A percentile compares a stretch with the other conserved stretches of the same genome.
These are phyloP conservation scores for Cherax destructor DNA, from an alignment of 1,140 invertebrate species.

Conservation along the genomic window DNA sequence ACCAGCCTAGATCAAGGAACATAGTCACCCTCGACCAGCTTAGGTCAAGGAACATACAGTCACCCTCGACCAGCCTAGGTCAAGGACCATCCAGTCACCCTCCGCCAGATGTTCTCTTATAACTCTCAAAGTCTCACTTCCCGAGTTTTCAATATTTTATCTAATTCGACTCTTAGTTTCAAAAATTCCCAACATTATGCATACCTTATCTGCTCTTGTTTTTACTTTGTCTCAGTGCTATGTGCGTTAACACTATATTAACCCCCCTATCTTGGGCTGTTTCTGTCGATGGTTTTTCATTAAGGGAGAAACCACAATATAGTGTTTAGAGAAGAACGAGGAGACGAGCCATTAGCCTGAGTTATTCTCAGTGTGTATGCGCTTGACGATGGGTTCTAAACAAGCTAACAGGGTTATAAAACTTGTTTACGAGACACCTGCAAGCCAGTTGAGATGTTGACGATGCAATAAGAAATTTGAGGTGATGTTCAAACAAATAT, in stretches of 20 bases:
- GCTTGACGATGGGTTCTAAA: neutral
- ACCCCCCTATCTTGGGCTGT: neutral
- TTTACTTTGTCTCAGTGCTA: neutral
- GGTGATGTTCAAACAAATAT: neutral
- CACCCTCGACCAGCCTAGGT: too few relatives aligned
- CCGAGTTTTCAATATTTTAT: too few relatives aligned
- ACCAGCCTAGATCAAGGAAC: too few relatives aligned
- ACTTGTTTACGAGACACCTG: neutral
- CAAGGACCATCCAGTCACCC: too few relatives aligned
- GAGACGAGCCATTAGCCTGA: neutral
- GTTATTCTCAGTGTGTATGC: neutral
- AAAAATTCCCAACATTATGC: too few relatives aligned
- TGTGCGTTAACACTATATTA: neutral
- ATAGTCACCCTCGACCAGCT: too few relatives aligned
- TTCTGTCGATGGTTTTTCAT: neutral
- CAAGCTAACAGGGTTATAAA: conserved; percentile 8
- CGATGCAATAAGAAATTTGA: neutral
- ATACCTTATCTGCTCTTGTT: too few relatives aligned
- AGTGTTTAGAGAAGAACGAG: neutral
- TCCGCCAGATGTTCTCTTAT: too few relatives aligned
- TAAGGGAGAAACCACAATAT: neutral
- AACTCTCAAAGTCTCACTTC: too few relatives aligned
- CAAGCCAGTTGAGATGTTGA: neutral
- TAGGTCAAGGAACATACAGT: too few relatives aligned
- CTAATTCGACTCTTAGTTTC: too few relatives aligned